Percentiles rank a stretch among this genome's conserved stretches.
Conservation (phyloP, 1,140 invertebrate species). For the Euschistus heros region DNA sequence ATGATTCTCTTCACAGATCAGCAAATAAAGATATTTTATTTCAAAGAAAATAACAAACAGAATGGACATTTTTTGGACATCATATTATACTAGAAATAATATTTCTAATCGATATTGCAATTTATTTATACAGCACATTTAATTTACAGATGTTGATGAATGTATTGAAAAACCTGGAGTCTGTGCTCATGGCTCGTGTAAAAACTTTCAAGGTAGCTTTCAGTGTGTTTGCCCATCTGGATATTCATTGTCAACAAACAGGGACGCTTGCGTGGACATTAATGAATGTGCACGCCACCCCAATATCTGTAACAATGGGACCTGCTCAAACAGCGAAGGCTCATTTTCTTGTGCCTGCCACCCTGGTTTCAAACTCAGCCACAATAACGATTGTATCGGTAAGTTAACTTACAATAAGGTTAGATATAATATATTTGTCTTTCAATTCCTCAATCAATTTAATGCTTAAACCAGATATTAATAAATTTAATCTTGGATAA, state of each 20-base stretch:
- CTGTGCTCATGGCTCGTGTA: conserved; percentile 58
- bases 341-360: conserved; percentile 71
- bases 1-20: too few species aligned
- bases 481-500: too few species aligned
- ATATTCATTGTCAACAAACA: conserved; percentile 43
- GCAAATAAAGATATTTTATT: too few species aligned
- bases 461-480: too few species aligned
- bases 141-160: conserved; percentile 55
- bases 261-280: conserved; percentile 59
- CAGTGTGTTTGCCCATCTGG: conserved; percentile 51
- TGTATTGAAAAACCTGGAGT: conserved; percentile 54
- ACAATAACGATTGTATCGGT: conserved; percentile 78
- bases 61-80: too few species aligned
- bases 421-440: neutral
- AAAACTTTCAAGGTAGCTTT: conserved; percentile 60
- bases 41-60: too few species aligned
- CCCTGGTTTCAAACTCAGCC: conserved; percentile 66
- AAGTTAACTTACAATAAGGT: conserved; percentile 23
- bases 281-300: conserved; percentile 63
- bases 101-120: neutral
- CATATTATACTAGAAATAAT: too few species aligned
- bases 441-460: neutral
- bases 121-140: neutral
- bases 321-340: conserved; percentile 65
- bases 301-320: conserved; percentile 69